Evolutionary conservation across 30 jellyfish, hydroid and myxozoan genomes (phyloP), one percentile per base, ranked within the genome.

Genomic region (Aurelia aurita): DNA sequence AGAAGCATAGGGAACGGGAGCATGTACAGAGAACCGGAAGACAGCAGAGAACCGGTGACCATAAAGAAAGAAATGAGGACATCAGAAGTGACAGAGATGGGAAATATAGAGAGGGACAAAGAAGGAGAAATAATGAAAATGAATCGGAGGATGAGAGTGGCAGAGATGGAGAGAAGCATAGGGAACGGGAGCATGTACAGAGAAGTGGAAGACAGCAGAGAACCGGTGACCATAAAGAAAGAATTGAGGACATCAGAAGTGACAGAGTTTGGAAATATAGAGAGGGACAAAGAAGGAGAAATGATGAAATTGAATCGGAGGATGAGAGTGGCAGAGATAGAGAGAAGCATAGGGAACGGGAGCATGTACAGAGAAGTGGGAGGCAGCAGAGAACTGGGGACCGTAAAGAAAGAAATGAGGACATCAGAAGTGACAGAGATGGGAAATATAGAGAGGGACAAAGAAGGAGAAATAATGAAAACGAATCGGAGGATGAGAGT

Each of bases 161-260:
- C n/a, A 61, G 44, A 39, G 26, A 31, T 31, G 14, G 23, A 43
- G 39, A 45, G 67, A 26, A 22, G 46, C 25, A 26, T 35, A 27
- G 35, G 63, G 58, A 25, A 81, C 47, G 77, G 51, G 11, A 29
- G 18, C 28, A 6, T 23, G 3, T 6, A 4, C 15, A 58, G 21
- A 21, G 15, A 65, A 16, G 73, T 64, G 74, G 73, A 80, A 15
- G 22, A 16, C n/a, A n/a, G n/a, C n/a, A n/a, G n/a, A n/a, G n/a
- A n/a, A n/a, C n/a, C n/a, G n/a, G n/a, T n/a, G n/a, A n/a, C n/a
- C n/a, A 63, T 18, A 51, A 72, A 72, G 69, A 72, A 21, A 70
- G 69, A 12, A 43, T 3, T 6, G 55, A 65, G 21, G 44, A 6
- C 55, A 65, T 10, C 13, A 25, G 43, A 15, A 22, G 68, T 21